Percentiles rank a stretch among this genome's conserved stretches.
Conservation (phyloP, 2,888 invertebrate species). For the Cetonia aurata region DNA sequence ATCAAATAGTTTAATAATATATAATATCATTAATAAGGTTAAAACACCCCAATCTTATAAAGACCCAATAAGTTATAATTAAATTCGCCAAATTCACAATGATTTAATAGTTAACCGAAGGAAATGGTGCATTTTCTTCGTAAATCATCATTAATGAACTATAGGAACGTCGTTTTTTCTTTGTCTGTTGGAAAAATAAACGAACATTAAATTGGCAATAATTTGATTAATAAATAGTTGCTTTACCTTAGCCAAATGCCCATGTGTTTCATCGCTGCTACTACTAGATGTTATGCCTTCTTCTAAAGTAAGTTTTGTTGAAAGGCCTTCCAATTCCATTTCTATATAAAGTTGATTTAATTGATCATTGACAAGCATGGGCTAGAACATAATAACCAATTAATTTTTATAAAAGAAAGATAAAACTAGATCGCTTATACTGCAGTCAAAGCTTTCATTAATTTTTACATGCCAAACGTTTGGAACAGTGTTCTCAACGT, state of each 20-base stretch:
- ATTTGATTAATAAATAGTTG: neutral
- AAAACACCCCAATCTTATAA: neutral
- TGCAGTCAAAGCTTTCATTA: too few species aligned
- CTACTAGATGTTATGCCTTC: constrained; percentile 74
- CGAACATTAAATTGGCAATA: constrained; percentile 16
- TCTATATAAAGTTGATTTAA: constrained; percentile 78
- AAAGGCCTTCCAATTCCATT: constrained; percentile 74
- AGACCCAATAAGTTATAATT: constrained; percentile 3
- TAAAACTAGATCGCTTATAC: too few species aligned
- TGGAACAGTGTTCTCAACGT: too few species aligned
- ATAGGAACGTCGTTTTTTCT: constrained; percentile 67
- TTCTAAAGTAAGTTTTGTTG: constrained; percentile 73
- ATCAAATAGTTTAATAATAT: neutral
- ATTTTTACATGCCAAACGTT: too few species aligned
- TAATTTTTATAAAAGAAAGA: too few species aligned
- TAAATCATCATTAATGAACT: constrained; percentile 76
- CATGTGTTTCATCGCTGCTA: constrained; percentile 62
- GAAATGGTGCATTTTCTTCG: constrained; percentile 79
- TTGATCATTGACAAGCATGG: constrained; percentile 79
- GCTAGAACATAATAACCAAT: constrained; percentile 67
- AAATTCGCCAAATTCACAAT: neutral
- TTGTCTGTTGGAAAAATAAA: constrained; percentile 60
- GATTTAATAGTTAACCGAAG: constrained; percentile 63
- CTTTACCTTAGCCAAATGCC: constrained; percentile 58
- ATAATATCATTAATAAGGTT: neutral